Evolutionary conservation across 2,888 invertebrate genomes (phyloP).

Genomic region (Dione juno): DNA sequence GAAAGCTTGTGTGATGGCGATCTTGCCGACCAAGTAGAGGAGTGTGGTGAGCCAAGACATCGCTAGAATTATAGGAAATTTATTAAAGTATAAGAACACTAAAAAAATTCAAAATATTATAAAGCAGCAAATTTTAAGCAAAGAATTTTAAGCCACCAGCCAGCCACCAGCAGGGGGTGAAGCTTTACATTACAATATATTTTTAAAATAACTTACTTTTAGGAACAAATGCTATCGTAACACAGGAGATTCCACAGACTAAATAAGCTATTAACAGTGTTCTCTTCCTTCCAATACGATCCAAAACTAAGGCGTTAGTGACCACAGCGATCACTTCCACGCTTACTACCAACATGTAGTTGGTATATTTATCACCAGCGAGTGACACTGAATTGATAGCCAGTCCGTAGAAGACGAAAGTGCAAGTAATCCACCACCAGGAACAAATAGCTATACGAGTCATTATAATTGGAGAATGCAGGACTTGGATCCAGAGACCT

Average conservation of each 20-base stretch:
- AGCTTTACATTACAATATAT: not conserved
- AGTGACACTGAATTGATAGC: constrained; percentile 90
- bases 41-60: constrained; percentile 68
- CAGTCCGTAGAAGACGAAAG: constrained; percentile 91
- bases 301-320: constrained; percentile 85
- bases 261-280: constrained; percentile 85
- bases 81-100: too few species aligned
- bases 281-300: constrained; percentile 85
- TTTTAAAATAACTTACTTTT: constrained; percentile 58
- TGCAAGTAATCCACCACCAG: constrained; percentile 90
- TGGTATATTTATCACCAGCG: constrained; percentile 89
- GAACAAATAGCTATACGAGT: constrained; percentile 72
- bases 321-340: constrained; percentile 89
- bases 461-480: constrained; percentile 73
- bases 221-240: constrained; percentile 80
- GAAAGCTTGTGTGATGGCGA: constrained; percentile 87
- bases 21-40: constrained; percentile 86
- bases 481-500: constrained; percentile 67
- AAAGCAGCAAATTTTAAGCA: too few species aligned
- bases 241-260: constrained; percentile 80
- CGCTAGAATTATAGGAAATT: constrained; percentile 41
- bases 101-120: too few species aligned
- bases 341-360: constrained; percentile 87
- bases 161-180: too few species aligned
- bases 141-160: too few species aligned